phyloP scores from a whole-genome alignment of 2,888 invertebrate genomes.

The Suillia variegata region DNA sequence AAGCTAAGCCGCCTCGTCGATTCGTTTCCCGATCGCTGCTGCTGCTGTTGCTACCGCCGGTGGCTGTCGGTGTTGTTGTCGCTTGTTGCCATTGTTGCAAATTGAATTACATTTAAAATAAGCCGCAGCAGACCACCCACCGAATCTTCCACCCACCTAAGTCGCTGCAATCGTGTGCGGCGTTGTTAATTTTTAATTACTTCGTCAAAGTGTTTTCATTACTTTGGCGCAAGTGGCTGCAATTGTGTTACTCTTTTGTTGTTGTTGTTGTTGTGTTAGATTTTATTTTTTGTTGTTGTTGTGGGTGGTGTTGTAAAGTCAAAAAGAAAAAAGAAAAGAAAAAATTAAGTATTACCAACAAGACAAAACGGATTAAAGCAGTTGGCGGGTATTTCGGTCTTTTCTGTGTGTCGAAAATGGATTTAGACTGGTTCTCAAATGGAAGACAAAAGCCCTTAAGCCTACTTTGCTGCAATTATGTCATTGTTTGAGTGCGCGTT shows the following conservation, averaged over 20 bases:
- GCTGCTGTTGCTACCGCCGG: neutral
- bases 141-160: neutral
- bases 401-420: neutral
- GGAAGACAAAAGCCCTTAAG: too few species aligned
- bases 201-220: slow-evolving; percentile 24
- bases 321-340: neutral
- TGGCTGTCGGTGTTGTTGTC: neutral
- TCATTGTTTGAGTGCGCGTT: neutral
- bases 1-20: neutral
- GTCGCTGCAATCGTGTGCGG: slow-evolving; percentile 13
- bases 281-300: neutral
- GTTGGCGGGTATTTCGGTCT: neutral
- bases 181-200: slow-evolving; percentile 52
- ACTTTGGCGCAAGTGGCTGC: slow-evolving; percentile 3
- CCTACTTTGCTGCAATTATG: neutral
- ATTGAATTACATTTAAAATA: slow-evolving; percentile 16
- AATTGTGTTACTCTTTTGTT: neutral
- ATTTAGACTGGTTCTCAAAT: neutral
- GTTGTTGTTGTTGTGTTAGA: neutral
- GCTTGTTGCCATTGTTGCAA: slow-evolving; percentile 4
- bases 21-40: neutral
- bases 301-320: neutral
- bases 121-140: slow-evolving; percentile 1
- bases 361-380: neutral
- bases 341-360: neutral